Base-by-base conservation (phyloP, 2,888 invertebrate species). In the Drosophila nr. perissopoda region DNA sequence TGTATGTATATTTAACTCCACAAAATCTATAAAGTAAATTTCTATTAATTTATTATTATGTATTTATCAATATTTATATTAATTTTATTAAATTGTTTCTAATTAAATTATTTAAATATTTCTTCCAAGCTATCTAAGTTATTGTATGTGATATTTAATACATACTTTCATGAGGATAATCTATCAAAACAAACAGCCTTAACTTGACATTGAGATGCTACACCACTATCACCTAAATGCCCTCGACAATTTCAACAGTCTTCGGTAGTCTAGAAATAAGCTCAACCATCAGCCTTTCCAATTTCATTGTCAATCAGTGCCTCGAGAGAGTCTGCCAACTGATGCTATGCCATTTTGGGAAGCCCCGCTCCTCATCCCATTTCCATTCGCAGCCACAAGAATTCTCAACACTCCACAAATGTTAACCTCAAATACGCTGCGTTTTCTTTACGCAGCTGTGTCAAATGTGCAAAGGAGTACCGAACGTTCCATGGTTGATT, bases 401-500 rank as follows among this genome's bases (percentile, higher is more conserved):
- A 38, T 51, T 33, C 72, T 31, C 38, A 29, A 13, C 57, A 56
- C 46, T 59, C 56, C 69, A 61, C 60, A 54, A 52, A 81, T 77
- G 77, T 60, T 63, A 79, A 60, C 83, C 74, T 68, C 75, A 78
- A 75, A 58, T 72, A 56, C 69, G 76, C 68, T 57, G 51, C 56
- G 72, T 68, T 78, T 76, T 81, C 66, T 56, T 69, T 60, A 59
- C 76, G 60, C 83, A 84, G 76, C 71, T 81, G 84, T 33, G 83
- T 31, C 81, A 53, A 52, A 18, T 29, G 29, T 21, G 34, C 48
- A 34, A 51, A 40, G 25, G 18, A n/a, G 42, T 34, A 2, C 6
- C 29, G 54, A 59, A 62, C 64, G 75, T 70, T 58, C 81, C 58
- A 83, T 70, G 89, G 68, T 79, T 87, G 86, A 90, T 87, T 87